Evolutionary conservation across 2,888 invertebrate species (phyloP).

Genomic region (Caenorhabditis sp.): DNA sequence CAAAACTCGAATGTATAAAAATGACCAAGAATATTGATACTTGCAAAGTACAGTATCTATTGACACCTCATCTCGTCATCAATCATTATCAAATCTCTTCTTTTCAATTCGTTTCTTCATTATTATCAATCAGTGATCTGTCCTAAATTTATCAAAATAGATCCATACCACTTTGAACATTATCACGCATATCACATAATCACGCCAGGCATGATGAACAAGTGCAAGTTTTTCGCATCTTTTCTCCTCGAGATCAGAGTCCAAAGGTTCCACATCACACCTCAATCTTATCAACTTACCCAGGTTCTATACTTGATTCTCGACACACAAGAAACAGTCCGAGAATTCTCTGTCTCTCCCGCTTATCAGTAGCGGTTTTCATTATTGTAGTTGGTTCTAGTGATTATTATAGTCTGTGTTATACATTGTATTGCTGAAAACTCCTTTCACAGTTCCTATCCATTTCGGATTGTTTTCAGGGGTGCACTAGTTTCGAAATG

Average conservation of each 20-base stretch:
- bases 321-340: conserved; percentile 18
- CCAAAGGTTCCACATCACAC: conserved; percentile 51
- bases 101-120: conserved; percentile 10
- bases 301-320: background rate
- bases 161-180: background rate
- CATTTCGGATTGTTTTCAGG: background rate
- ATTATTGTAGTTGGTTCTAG: no score
- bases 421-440: no score
- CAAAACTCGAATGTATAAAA: background rate
- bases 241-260: conserved; percentile 31
- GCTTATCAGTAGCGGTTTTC: background rate
- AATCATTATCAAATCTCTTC: conserved; percentile 32
- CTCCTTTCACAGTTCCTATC: no score
- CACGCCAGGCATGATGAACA: conserved; percentile 29
- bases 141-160: conserved; percentile 11
- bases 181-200: conserved; percentile 22
- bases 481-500: background rate
- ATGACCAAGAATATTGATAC: no score
- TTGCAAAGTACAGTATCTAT: background rate
- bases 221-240: conserved; percentile 14
- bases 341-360: conserved; percentile 8
- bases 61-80: background rate
- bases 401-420: no score
- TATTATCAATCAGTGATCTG: conserved; percentile 17
- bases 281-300: conserved; percentile 9